A percentile compares a stretch with the other conserved stretches of the same genome.
Evolutionary conservation across 1,140 invertebrate genomes (phyloP).

Genomic region (Pantala flavescens): DNA sequence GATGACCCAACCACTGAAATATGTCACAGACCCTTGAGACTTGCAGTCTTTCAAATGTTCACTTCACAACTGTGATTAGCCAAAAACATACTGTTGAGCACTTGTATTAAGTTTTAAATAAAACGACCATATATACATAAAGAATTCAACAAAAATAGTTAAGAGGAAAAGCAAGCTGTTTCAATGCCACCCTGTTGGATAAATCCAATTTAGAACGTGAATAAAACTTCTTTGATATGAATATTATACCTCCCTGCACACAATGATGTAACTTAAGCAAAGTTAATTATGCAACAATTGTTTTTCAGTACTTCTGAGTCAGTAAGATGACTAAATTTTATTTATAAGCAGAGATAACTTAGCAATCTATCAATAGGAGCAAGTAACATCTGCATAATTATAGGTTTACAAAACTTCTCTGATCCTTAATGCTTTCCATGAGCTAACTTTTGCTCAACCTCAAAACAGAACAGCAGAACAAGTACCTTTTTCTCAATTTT

Average conservation of each 20-base stretch:
- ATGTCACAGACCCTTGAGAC: not conserved
- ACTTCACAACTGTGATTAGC: not conserved
- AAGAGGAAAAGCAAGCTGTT: not conserved
- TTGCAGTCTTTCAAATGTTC: not conserved
- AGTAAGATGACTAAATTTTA: too few relatives aligned
- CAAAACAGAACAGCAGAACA: conserved; percentile 6
- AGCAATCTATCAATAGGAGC: too few relatives aligned
- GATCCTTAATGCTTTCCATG: not conserved
- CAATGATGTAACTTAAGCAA: too few relatives aligned
- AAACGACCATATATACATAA: not conserved
- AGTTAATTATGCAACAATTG: too few relatives aligned
- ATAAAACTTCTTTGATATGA: not conserved
- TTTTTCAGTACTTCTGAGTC: too few relatives aligned
- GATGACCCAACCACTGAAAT: not conserved
- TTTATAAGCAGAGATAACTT: too few relatives aligned
- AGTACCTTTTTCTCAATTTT: not conserved
- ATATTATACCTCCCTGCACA: not conserved
- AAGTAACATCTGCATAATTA: too few relatives aligned
- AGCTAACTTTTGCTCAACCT: not conserved
- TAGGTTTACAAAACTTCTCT: not conserved
- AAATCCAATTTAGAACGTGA: not conserved
- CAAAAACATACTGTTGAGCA: not conserved
- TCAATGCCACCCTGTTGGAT: conserved; percentile 8
- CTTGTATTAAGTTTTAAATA: not conserved
- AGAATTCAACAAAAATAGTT: not conserved